Evolutionary conservation across 2,888 invertebrate species (phyloP).

Genomic region (Teinopalpus imperialis): DNA sequence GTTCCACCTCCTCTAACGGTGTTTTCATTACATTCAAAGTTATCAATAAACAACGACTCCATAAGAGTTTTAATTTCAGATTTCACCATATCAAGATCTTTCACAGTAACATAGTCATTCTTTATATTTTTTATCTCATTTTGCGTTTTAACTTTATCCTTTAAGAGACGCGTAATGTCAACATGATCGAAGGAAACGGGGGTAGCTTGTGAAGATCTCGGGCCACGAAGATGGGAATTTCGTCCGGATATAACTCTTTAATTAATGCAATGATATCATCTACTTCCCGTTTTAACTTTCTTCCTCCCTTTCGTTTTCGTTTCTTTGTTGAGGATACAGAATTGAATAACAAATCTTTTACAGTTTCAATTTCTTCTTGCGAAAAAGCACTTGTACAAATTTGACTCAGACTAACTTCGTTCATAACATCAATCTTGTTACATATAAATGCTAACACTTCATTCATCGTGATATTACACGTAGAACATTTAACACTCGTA

Average conservation of each 20-base stretch:
- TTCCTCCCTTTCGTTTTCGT: neutral
- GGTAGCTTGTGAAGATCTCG: conserved; percentile 1
- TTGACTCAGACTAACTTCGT: neutral
- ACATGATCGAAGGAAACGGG: conserved; percentile 3
- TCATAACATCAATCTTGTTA: too few species aligned
- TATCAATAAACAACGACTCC: neutral
- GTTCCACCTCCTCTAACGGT: neutral
- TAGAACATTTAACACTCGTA: neutral
- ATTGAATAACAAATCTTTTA: neutral
- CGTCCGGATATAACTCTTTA: neutral
- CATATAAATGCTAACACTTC: too few species aligned
- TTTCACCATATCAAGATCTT: conserved; percentile 17
- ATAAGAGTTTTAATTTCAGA: conserved; percentile 17
- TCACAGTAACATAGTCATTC: conserved; percentile 20
- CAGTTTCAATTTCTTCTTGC: neutral
- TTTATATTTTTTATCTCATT: conserved; percentile 19
- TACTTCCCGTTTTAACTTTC: neutral
- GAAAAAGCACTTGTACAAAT: neutral
- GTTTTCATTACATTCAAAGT: neutral
- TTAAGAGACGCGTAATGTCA: conserved; percentile 3
- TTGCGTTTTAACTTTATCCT: conserved; percentile 23
- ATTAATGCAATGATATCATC: neutral
- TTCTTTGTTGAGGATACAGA: neutral
- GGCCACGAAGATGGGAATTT: neutral
- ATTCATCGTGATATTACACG: neutral